These are phyloP conservation scores for pig (Sus scrofa) DNA, from an alignment of 2,113 vertebrate species.

Conservation along the genomic window T2T-Sscrofa CM000820.6:54615501-54616000, in stretches of 20 bases:
- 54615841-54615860: neutral
- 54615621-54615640: conserved; percentile 64
- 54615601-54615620: conserved; percentile 15
- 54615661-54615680: conserved; percentile 63
- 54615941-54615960: conserved; percentile 32
- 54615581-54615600: conserved; percentile 51
- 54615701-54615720: neutral
- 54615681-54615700: conserved; percentile 72
- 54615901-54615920: neutral
- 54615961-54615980: conserved; percentile 9
- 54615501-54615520: neutral
- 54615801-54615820: neutral
- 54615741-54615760: neutral
- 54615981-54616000: neutral
- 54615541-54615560: conserved; percentile 39
- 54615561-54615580: conserved; percentile 55
- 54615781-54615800: neutral
- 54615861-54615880: neutral
- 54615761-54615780: neutral
- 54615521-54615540: conserved; percentile 23
- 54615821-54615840: neutral
- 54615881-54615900: neutral
- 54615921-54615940: neutral
- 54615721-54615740: conserved; percentile 61
- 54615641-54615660: conserved; percentile 62